A percentile compares a stretch with the other conserved stretches of the same genome.
phyloP scores from a whole-genome alignment of 1,140 invertebrate genomes.

The Rhynchophorus ferrugineus region DNA sequence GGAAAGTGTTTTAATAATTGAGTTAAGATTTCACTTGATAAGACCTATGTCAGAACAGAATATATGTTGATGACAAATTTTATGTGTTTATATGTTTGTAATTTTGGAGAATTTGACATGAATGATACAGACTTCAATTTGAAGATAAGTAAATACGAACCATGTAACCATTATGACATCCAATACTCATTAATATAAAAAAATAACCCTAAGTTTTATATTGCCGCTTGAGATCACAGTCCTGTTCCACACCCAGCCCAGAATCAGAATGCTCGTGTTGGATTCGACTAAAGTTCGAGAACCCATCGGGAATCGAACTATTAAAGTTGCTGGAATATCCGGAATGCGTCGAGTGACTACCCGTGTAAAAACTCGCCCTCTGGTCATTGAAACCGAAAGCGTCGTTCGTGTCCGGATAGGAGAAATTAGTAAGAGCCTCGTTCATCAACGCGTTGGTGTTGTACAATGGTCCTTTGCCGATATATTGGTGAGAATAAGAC shows the following conservation, averaged over 20 bases:
- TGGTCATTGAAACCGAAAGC: constrained; percentile 22
- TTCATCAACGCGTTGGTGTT: constrained; percentile 20
- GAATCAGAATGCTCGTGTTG: constrained; percentile 62
- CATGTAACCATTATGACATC: too few species aligned
- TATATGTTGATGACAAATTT: too few species aligned
- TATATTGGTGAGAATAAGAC: constrained; percentile 13
- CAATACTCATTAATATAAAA: too few species aligned
- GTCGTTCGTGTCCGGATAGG: constrained; percentile 19
- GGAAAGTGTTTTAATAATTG: too few species aligned
- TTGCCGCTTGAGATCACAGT: background rate
- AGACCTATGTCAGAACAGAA: too few species aligned
- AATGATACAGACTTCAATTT: too few species aligned
- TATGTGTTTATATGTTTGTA: too few species aligned
- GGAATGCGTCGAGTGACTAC: constrained; percentile 5
- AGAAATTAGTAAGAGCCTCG: constrained; percentile 26
- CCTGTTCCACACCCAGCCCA: constrained; percentile 54
- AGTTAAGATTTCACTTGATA: too few species aligned
- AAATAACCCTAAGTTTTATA: background rate
- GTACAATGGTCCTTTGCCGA: constrained; percentile 13
- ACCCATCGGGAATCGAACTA: constrained; percentile 27
- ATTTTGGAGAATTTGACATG: too few species aligned
- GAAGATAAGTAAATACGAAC: too few species aligned
- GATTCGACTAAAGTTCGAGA: constrained; percentile 43
- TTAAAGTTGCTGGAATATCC: constrained; percentile 18
- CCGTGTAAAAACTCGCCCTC: constrained; percentile 14